Evolutionary conservation across 2,113 vertebrate genomes (phyloP).

Genomic region (Tauraco erythrolophus): DNA sequence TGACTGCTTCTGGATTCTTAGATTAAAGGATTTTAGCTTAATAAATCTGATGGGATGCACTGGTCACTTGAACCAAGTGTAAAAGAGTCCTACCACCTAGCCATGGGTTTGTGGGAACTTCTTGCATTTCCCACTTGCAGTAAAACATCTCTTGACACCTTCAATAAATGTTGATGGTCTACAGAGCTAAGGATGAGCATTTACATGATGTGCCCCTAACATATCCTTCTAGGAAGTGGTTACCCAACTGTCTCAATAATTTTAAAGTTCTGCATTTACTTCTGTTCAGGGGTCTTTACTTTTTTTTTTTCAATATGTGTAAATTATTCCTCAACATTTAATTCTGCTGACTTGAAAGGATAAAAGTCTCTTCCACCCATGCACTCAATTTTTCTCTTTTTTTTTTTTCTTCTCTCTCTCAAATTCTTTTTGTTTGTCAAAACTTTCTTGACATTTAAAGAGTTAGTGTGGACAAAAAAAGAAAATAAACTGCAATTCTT

Average conservation of each 20-base stretch:
- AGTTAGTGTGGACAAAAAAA: not conserved
- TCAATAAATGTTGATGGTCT: not conserved
- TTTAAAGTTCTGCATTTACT: not conserved
- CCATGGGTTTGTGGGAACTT: not conserved
- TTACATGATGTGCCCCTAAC: rapidly evolving
- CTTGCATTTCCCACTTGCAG: not conserved
- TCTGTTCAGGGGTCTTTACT: not conserved
- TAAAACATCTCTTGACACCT: not conserved
- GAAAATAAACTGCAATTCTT: not conserved
- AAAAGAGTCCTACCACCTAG: not conserved
- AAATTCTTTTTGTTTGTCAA: not conserved
- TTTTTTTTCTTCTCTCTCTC: not conserved
- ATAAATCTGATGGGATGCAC: not conserved
- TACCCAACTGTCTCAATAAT: not conserved
- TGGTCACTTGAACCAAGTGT: not conserved
- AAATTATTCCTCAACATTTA: not conserved
- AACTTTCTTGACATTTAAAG: not conserved
- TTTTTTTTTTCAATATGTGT: not conserved
- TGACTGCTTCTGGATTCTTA: not conserved
- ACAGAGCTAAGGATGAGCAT: not conserved
- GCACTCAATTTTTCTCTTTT: not conserved
- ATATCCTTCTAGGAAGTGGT: not conserved
- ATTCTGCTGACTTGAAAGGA: not conserved
- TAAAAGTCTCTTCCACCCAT: not conserved
- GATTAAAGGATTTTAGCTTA: not conserved